Base-by-base conservation (phyloP, 2,113 vertebrate species). In the Sylvia atricapilla region DNA sequence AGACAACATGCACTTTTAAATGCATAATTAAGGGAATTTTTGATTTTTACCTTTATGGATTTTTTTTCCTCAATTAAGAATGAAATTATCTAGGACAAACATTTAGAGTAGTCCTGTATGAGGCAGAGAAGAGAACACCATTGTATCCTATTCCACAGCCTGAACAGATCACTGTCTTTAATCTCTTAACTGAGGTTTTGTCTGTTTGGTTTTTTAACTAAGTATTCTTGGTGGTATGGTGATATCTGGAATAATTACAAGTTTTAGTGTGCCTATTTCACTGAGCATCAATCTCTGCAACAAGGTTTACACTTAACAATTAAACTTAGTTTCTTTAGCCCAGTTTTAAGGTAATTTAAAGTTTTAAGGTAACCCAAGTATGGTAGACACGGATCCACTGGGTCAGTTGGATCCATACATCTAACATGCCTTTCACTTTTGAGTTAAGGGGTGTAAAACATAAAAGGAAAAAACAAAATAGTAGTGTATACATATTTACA, bases 1-100 rank as follows among this genome's bases (percentile, higher is more conserved):
- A 93, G 77, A 92, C 91, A 84, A 66, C 11, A 10, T 17, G 37
- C 49, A 28, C 66, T 92, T 95, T 60, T 78, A 94, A 89, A 90
- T 82, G 25, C 56, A 35, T 74, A 74, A 91, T 90, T 90, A 92
- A 91, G 59, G 30, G n/a, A 30, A 41, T 67, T 84, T 82, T 86
- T 55, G 1, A 83, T 90, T 92, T 92, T 90, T 80, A 63, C 79
- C 49, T 90, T 67, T 67, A 33, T 80, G 37, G 67, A 63, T 44
- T 59, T 50, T 70, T 73, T 76, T 83, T 67, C 10, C 11, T 19
- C 22, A 89, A 52, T 86, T 84, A 67, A 73, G 58, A 91, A 27
- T 53, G 53, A 89, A 87, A 85, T 68, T 76, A 89, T 7, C 49
- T 89, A 43, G 37, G 31, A 69, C 69, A 90, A 93, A 30, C 24